These are phyloP conservation scores for Triplophysa bombifrons DNA, from an alignment of 2,797 vertebrate genomes.

Conservation along the genomic window DNA sequence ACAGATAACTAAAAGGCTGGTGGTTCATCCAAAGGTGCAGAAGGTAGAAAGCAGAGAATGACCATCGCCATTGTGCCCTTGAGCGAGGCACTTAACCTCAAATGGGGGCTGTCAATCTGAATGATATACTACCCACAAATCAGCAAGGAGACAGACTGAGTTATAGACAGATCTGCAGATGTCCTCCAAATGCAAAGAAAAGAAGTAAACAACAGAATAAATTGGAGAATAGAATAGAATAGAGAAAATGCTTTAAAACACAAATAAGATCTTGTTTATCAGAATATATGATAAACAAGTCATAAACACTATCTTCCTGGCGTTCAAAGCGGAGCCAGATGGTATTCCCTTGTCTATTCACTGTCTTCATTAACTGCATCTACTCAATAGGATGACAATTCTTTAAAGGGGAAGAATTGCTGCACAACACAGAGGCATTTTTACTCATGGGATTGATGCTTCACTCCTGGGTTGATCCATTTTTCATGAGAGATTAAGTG, in stretches of 20 bases:
- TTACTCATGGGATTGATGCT: conserved; percentile 49
- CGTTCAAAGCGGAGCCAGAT: conserved; percentile 20
- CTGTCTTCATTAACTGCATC: conserved; percentile 34
- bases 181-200: not conserved
- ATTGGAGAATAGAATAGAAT: not conserved
- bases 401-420: conserved; percentile 45
- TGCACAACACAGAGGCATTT: conserved; percentile 43
- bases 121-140: conserved; percentile 28
- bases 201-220: not conserved
- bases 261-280: conserved; percentile 13
- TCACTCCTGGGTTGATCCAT: conserved; percentile 53
- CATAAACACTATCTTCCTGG: conserved; percentile 6
- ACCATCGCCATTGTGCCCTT: conserved; percentile 23
- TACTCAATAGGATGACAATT: conserved; percentile 37
- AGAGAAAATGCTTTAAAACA: not conserved
- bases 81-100: conserved; percentile 25
- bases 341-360: conserved; percentile 23
- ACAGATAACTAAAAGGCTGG: conserved; percentile 2
- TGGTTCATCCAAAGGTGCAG: not conserved
- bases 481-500: conserved; percentile 56
- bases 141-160: not conserved
- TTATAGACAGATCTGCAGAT: not conserved
- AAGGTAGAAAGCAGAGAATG: conserved; percentile 11
- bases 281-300: not conserved
- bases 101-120: conserved; percentile 36